Conservation (phyloP, 1,140 invertebrate species). For the Lamellibrachia luymesi region DNA sequence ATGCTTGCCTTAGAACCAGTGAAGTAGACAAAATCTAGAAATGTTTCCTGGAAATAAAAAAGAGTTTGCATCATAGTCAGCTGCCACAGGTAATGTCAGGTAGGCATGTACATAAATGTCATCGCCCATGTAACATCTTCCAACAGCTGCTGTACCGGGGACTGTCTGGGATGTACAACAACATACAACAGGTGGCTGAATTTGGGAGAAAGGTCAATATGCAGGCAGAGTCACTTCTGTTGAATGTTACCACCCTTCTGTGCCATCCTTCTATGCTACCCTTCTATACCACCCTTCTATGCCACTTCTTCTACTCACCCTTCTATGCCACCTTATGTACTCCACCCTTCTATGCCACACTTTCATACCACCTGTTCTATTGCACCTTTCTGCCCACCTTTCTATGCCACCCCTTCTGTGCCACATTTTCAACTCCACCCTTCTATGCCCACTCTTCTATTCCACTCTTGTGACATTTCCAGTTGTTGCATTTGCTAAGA, state of each 20-base stretch:
- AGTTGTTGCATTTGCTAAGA: background rate
- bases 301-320: no score
- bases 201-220: background rate
- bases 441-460: background rate
- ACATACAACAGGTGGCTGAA: background rate
- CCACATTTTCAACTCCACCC: no score
- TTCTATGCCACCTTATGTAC: no score
- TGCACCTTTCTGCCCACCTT: no score
- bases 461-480: background rate
- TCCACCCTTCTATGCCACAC: no score
- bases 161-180: background rate
- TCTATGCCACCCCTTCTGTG: no score
- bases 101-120: background rate
- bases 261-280: background rate
- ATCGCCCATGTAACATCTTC: background rate
- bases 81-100: background rate
- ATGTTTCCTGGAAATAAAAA: background rate
- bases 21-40: background rate
- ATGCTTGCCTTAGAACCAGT: background rate
- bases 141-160: background rate
- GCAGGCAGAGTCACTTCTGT: constrained; percentile 2
- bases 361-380: no score
- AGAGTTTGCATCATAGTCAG: background rate
- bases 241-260: background rate
- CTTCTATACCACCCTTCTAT: no score